These are phyloP conservation scores for Champsocephalus esox DNA, from an alignment of 2,797 vertebrate species.

Conservation along the genomic window DNA sequence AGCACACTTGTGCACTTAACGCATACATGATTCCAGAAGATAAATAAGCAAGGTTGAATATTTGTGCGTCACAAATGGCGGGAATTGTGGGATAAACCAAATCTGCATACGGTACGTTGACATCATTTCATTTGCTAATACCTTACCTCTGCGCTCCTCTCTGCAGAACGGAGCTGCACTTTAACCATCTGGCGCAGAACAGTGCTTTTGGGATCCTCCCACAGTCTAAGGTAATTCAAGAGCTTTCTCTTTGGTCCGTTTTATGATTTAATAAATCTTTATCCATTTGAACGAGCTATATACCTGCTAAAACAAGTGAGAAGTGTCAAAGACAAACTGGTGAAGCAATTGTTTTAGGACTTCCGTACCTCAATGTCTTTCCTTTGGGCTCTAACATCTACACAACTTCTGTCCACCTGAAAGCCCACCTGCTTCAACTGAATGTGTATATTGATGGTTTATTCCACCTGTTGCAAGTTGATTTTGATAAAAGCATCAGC, in stretches of 20 bases:
- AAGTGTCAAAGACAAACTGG: background rate
- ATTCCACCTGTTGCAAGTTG: too few species aligned
- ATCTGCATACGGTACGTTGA: background rate
- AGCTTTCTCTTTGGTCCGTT: too few species aligned
- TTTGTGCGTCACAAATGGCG: too few species aligned
- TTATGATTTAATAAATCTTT: too few species aligned
- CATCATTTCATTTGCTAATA: background rate
- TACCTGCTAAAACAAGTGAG: background rate
- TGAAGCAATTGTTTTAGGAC: background rate
- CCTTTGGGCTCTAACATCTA: background rate
- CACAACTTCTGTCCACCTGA: too few species aligned
- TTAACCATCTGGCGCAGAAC: conserved; percentile 95
- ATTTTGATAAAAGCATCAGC: too few species aligned
- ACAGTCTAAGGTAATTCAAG: conserved; percentile 88
- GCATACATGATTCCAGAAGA: too few species aligned
- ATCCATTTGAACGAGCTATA: background rate
- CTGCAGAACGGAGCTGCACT: conserved; percentile 94
- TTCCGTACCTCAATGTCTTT: background rate
- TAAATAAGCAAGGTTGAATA: too few species aligned
- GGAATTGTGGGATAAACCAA: background rate
- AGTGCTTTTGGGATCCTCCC: conserved; percentile 92
- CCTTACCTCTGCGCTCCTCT: conserved; percentile 3
- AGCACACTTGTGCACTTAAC: too few species aligned
- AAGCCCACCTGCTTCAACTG: too few species aligned
- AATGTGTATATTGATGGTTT: too few species aligned